Evolutionary conservation across 2,797 vertebrate species (phyloP).

Genomic region (Gephyroberyx darwinii): DNA sequence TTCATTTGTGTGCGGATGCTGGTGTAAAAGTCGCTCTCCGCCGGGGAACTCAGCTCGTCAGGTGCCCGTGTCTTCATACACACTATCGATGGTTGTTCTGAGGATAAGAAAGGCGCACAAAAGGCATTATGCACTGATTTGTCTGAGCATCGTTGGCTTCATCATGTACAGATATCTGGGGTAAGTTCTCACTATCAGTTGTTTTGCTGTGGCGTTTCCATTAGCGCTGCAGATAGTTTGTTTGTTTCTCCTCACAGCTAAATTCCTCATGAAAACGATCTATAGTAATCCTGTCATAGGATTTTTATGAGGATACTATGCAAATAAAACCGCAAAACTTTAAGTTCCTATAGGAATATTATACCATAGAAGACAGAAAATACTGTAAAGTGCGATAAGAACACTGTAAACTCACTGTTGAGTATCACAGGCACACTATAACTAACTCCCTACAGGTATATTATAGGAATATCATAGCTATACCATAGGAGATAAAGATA

Average conservation of each 20-base stretch:
- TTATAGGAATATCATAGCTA: too few relatives aligned
- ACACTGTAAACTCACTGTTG: too few relatives aligned
- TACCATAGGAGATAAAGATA: too few relatives aligned
- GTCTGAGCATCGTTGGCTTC: constrained; percentile 73
- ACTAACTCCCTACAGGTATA: too few relatives aligned
- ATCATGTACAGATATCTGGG: constrained; percentile 76
- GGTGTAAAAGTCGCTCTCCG: constrained; percentile 1
- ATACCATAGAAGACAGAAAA: not conserved
- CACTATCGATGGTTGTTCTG: constrained; percentile 73
- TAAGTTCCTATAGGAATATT: not conserved
- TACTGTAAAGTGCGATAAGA: too few relatives aligned
- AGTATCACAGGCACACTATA: too few relatives aligned
- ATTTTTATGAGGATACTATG: too few relatives aligned
- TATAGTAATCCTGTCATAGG: too few relatives aligned
- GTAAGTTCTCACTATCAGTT: constrained; percentile 62
- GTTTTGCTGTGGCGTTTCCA: not conserved
- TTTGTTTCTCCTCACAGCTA: not conserved
- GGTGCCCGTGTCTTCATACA: constrained; percentile 25
- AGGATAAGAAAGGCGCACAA: constrained; percentile 76
- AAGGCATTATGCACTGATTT: constrained; percentile 73
- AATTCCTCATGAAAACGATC: not conserved
- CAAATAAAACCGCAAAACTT: not conserved
- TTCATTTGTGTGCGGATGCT: constrained; percentile 43
- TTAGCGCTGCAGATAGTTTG: not conserved
- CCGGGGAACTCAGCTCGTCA: not conserved